Evolutionary conservation across 2,797 vertebrate species (phyloP).

Genomic region (Bufotes viridis): DNA sequence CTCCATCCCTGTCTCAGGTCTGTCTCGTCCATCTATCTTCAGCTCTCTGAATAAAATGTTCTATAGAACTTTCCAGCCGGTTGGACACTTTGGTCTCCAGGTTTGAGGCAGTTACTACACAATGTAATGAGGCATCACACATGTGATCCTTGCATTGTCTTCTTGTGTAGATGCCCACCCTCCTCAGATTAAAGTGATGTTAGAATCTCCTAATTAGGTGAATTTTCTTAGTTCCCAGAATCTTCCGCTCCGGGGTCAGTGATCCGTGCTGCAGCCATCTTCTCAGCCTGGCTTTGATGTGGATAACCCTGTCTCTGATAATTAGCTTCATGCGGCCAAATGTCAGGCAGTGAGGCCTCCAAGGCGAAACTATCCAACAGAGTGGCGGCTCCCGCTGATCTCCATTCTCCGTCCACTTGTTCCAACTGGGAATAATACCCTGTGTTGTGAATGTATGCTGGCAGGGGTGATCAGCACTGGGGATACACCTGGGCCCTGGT

Average conservation of each 20-base stretch:
- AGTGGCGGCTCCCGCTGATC: no score
- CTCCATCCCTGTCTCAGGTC: no score
- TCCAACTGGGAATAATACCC: no score
- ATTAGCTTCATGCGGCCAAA: constrained; percentile 19
- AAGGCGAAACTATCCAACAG: not conserved
- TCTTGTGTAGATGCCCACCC: not conserved
- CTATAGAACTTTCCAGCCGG: not conserved
- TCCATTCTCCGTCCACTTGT: no score
- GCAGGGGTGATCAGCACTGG: no score
- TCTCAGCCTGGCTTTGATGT: not conserved
- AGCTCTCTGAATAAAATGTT: not conserved
- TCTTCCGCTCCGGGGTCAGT: constrained; percentile 9
- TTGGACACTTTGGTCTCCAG: not conserved
- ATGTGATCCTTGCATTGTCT: not conserved
- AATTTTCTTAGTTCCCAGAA: constrained; percentile 8
- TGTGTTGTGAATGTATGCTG: no score
- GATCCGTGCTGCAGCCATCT: not conserved
- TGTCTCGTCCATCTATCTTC: no score
- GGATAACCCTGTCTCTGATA: constrained; percentile 14
- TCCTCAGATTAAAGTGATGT: not conserved
- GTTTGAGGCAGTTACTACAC: not conserved
- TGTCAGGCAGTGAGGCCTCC: not conserved
- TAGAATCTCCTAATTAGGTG: constrained; percentile 36
- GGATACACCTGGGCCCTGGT: no score
- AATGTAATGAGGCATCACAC: not conserved